A percentile compares a stretch with the other conserved stretches of the same genome.
phyloP scores from a whole-genome alignment of 2,888 invertebrate species.

The Ornithoptera alexandrae region DNA sequence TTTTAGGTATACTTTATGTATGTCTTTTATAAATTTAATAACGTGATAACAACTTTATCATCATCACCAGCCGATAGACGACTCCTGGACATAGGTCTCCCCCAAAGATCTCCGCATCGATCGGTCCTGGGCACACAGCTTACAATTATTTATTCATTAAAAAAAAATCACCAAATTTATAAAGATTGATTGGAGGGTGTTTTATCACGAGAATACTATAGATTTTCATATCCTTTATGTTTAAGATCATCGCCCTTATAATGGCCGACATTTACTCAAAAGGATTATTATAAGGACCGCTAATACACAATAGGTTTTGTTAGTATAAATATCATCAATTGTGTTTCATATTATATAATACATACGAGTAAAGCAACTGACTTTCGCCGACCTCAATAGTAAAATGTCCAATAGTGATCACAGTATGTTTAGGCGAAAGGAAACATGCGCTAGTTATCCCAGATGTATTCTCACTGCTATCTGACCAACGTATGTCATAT shows the following conservation, averaged over 20 bases:
- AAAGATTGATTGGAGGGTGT: background rate
- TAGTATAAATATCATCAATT: constrained; percentile 23
- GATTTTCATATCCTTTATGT: background rate
- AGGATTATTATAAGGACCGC: constrained; percentile 9
- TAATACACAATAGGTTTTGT: constrained; percentile 4
- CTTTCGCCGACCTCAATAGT: constrained; percentile 14
- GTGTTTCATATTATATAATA: constrained; percentile 9
- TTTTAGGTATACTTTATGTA: background rate
- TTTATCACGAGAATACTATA: background rate
- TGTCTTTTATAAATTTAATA: background rate
- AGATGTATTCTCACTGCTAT: constrained; percentile 7
- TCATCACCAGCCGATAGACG: no score
- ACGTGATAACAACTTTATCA: background rate
- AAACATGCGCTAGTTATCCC: constrained; percentile 10
- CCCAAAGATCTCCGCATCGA: no score
- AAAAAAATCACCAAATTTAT: background rate
- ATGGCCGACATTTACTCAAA: constrained; percentile 19
- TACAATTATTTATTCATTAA: background rate
- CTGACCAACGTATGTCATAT: constrained; percentile 25
- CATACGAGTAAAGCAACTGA: constrained; percentile 3
- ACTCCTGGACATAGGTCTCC: no score
- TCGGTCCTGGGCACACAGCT: background rate
- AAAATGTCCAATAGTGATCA: background rate
- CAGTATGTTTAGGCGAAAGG: constrained; percentile 9
- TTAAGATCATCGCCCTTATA: constrained; percentile 6